These are phyloP conservation scores for Ganaspis brasiliensis DNA, from an alignment of 2,888 invertebrate species.

Conservation along the genomic window DNA sequence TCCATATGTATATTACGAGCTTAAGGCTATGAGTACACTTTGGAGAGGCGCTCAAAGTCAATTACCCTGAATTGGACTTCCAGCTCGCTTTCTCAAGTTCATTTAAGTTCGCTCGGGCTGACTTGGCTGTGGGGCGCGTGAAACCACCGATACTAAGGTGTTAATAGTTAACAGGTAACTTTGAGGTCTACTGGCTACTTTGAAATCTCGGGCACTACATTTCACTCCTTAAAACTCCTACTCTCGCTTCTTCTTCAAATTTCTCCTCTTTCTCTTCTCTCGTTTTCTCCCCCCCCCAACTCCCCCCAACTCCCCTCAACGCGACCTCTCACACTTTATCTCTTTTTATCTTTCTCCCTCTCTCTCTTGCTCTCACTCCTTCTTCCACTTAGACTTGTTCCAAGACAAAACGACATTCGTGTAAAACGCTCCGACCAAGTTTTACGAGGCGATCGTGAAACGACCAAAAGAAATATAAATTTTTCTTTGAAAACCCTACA, in stretches of 20 bases:
- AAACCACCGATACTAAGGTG: slow-evolving; percentile 57
- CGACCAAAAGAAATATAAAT: slow-evolving; percentile 37
- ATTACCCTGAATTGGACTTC: slow-evolving; percentile 68
- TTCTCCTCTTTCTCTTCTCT: too few relatives aligned
- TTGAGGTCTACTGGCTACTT: slow-evolving; percentile 35
- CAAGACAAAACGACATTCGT: slow-evolving; percentile 32
- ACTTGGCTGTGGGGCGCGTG: slow-evolving; percentile 46
- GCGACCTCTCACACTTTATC: slow-evolving; percentile 38
- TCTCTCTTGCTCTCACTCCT: neutral
- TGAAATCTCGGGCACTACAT: slow-evolving; percentile 8
- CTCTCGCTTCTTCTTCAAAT: too few relatives aligned
- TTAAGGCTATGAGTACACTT: slow-evolving; percentile 58
- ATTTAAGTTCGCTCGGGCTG: slow-evolving; percentile 55
- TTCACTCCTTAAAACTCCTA: neutral
- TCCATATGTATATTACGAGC: slow-evolving; percentile 62
- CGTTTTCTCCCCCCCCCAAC: too few relatives aligned
- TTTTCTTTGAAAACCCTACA: slow-evolving; percentile 21
- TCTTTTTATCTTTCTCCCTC: slow-evolving; percentile 36
- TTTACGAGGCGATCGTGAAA: slow-evolving; percentile 37
- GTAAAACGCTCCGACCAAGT: slow-evolving; percentile 18
- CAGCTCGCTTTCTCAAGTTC: slow-evolving; percentile 59
- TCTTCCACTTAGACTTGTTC: slow-evolving; percentile 29
- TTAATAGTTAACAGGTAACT: slow-evolving; percentile 59
- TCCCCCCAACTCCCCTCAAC: too few relatives aligned
- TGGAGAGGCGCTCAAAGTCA: slow-evolving; percentile 64